phyloP scores from a whole-genome alignment of 2,113 vertebrate species.

The Nettapus auritus region DNA sequence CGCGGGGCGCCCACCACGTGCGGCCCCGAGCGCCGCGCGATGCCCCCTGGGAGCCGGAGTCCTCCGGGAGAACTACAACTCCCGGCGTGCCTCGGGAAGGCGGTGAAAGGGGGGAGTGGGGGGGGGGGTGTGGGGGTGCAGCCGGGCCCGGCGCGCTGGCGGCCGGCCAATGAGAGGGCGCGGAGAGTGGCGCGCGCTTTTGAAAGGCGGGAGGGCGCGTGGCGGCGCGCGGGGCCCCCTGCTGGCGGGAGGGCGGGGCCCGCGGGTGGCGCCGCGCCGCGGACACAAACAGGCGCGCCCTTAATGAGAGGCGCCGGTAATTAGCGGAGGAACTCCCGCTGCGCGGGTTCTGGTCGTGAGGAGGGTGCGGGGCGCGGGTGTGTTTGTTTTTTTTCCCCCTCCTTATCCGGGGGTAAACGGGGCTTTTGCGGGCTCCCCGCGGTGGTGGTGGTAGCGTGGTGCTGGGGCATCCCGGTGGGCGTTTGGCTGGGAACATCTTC shows the following conservation, averaged over 20 bases:
- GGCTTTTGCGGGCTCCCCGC: background rate
- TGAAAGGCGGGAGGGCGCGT: slow-evolving; percentile 28
- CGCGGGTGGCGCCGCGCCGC: background rate
- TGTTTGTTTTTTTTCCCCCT: background rate
- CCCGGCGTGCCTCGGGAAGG: background rate
- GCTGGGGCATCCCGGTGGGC: background rate
- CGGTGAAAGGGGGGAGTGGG: no score
- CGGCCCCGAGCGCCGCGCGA: background rate
- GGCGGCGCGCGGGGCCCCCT: background rate
- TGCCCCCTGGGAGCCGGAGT: slow-evolving; percentile 27
- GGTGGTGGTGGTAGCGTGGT: background rate
- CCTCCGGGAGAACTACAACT: background rate
- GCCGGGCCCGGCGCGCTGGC: background rate
- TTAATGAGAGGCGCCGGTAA: slow-evolving; percentile 5
- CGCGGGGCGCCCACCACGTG: slow-evolving; percentile 47
- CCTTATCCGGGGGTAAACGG: background rate
- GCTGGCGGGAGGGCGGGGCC: background rate
- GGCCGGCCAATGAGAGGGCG: slow-evolving; percentile 27
- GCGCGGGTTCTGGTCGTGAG: background rate
- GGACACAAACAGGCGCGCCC: slow-evolving; percentile 1
- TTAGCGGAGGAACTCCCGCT: background rate
- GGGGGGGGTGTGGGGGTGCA: no score
- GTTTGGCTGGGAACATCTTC: background rate
- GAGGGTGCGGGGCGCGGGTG: background rate
- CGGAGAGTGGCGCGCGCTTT: slow-evolving; percentile 52